These are phyloP conservation scores for Halictus ligatus DNA, from an alignment of 2,888 invertebrate genomes.

Conservation along the genomic window DNA sequence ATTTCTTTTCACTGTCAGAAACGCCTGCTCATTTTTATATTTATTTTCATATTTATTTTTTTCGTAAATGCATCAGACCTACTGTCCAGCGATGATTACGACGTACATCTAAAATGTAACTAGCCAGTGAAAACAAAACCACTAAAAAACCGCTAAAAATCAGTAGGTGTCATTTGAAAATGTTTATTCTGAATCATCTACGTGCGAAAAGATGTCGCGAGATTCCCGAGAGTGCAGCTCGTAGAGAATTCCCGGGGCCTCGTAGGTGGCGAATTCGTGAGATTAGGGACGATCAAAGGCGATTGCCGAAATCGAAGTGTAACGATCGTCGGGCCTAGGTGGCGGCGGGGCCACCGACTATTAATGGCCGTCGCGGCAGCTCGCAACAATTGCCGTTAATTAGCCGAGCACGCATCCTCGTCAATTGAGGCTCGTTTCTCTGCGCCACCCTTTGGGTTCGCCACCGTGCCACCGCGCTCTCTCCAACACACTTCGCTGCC, in stretches of 20 bases:
- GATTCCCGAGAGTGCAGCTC: background rate
- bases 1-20: no score
- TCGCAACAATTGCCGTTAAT: slow-evolving; percentile 57
- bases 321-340: slow-evolving; percentile 12
- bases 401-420: slow-evolving; percentile 51
- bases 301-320: slow-evolving; percentile 20
- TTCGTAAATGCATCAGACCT: no score
- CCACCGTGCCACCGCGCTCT: slow-evolving; percentile 23
- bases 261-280: background rate
- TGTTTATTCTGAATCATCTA: no score
- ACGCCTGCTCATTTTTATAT: no score
- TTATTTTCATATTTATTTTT: no score
- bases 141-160: no score
- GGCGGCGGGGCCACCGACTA: slow-evolving; percentile 37
- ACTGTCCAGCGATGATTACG: no score
- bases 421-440: slow-evolving; percentile 56
- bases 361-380: slow-evolving; percentile 33
- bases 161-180: no score
- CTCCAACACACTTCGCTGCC: slow-evolving; percentile 36
- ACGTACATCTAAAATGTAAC: no score
- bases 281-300: background rate
- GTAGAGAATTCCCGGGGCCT: background rate
- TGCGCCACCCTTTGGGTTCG: slow-evolving; percentile 36
- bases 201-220: no score
- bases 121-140: no score